A percentile compares a stretch with the other conserved stretches of the same genome.
Conservation (phyloP, 2,888 invertebrate species). For the Philonicus albiceps region DNA sequence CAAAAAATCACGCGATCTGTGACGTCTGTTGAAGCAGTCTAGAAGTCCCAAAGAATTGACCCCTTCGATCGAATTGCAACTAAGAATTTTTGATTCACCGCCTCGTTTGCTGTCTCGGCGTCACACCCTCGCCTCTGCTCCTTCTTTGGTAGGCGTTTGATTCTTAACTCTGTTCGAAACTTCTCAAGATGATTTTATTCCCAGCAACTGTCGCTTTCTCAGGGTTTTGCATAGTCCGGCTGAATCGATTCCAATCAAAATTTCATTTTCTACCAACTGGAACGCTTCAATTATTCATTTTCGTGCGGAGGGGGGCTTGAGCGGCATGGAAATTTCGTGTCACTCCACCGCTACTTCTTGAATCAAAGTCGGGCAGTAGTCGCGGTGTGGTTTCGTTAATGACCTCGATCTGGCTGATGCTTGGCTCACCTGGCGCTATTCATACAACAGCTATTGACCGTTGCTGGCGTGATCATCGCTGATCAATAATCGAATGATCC, state of each 20-base stretch:
- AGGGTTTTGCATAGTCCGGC: neutral
- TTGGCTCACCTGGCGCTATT: neutral
- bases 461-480: neutral
- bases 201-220: neutral
- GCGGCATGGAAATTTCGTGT: neutral
- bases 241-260: neutral
- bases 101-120: neutral
- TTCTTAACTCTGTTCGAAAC: neutral
- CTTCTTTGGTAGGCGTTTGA: neutral
- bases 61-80: neutral
- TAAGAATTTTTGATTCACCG: neutral
- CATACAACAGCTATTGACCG: neutral
- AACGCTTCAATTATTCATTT: neutral
- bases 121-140: neutral
- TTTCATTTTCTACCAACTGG: neutral
- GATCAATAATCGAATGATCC: neutral
- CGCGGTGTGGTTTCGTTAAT: neutral
- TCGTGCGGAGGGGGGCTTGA: neutral
- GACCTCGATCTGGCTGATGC: neutral
- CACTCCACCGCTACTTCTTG: neutral
- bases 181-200: neutral
- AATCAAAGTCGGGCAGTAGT: neutral
- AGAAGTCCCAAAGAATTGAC: neutral
- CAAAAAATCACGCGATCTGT: neutral
- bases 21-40: neutral